Conservation (phyloP, 2,113 vertebrate genomes). For the Tor tambroides region DNA sequence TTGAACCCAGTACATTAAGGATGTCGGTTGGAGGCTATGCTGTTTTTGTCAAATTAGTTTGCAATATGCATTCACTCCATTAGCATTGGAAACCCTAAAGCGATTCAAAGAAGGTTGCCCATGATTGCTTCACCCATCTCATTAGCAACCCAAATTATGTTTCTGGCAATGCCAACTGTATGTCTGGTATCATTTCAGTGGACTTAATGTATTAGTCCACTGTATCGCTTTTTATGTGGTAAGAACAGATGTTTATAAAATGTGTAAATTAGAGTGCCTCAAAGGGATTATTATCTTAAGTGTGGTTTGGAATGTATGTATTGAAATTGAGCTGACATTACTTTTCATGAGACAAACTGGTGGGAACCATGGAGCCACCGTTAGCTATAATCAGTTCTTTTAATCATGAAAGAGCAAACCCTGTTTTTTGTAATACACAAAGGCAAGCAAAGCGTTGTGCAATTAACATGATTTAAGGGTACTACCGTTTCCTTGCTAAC, state of each 20-base stretch:
- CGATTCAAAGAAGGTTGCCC: background rate
- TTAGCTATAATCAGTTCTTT: background rate
- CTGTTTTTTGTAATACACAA: background rate
- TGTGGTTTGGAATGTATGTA: background rate
- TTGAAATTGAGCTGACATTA: constrained; percentile 2
- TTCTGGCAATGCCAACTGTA: background rate
- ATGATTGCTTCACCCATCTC: constrained; percentile 2
- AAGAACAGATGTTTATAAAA: constrained; percentile 4
- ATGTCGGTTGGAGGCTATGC: background rate
- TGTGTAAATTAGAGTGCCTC: background rate
- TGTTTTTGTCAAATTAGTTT: background rate
- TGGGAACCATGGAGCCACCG: background rate
- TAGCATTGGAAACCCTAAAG: constrained; percentile 1
- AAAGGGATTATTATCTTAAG: constrained; percentile 31
- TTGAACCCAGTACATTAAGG: background rate
- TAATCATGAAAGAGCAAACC: background rate
- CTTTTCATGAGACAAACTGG: constrained; percentile 1
- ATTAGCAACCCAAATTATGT: background rate
- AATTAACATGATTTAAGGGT: constrained; percentile 22
- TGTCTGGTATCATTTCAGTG: background rate
- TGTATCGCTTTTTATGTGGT: background rate
- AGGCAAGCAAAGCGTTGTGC: background rate
- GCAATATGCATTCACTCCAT: background rate
- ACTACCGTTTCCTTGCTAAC: background rate
- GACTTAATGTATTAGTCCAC: background rate